These are phyloP conservation scores for Nibea albiflora DNA, from an alignment of 2,113 vertebrate genomes.

Conservation along the genomic window DNA sequence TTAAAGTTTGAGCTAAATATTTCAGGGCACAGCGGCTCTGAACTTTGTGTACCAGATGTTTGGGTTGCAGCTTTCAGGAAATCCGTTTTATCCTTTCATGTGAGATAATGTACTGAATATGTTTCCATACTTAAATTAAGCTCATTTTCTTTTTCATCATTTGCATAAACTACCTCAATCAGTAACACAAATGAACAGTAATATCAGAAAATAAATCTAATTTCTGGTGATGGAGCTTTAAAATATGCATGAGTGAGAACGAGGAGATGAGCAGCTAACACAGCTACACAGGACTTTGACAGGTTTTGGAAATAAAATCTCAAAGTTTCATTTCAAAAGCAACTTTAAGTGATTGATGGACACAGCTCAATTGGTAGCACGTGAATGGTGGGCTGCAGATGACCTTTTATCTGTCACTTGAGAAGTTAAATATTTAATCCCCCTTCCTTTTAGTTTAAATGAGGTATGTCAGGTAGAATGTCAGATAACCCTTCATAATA, in stretches of 20 bases:
- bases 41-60: conserved; percentile 22
- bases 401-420: conserved; percentile 41
- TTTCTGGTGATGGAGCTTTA: neutral
- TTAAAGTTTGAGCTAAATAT: conserved; percentile 36
- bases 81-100: neutral
- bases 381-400: neutral
- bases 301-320: conserved; percentile 29
- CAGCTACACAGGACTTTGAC: neutral
- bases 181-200: neutral
- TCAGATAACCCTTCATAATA: conserved; percentile 42
- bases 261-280: neutral
- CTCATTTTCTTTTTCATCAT: neutral
- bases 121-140: neutral
- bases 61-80: conserved; percentile 4
- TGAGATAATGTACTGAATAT: neutral
- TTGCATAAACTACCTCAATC: neutral
- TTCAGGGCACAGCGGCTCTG: conserved; percentile 17
- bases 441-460: conserved; percentile 32
- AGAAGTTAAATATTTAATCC: conserved; percentile 52
- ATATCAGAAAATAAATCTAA: neutral
- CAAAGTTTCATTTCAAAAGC: conserved; percentile 23
- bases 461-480: conserved; percentile 42
- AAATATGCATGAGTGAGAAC: conserved; percentile 19
- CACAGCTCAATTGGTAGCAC: conserved; percentile 1
- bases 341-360: conserved; percentile 26